Evolutionary conservation across 2,888 invertebrate species (phyloP), one percentile per base, ranked within the genome.

Genomic region (Agrotis clavis): DNA sequence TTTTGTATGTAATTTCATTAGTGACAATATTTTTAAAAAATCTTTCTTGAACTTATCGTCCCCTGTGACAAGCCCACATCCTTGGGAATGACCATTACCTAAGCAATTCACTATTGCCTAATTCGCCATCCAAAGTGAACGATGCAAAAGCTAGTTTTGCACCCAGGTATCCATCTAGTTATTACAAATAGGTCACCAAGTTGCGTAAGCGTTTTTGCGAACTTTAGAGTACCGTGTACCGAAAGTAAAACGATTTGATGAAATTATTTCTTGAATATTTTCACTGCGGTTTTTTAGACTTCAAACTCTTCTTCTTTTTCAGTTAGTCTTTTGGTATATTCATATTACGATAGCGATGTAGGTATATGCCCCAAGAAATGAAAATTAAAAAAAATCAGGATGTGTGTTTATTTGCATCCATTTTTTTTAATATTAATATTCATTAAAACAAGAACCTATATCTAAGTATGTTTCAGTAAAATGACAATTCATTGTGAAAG

Each of bases 91-190:
- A 51, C 13, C 1, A 18, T 75, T 76, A 53, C 51, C 3, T 64
- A 54, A 41, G 53, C 25, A 63, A 48, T 47, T 25, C 25, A 18
- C 53, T 47, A 45, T 79, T 78, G 67, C 79, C 19, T 68, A 66
- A 78, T 73, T 48, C 30, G 21, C 13, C 25, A 63, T 35, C 30
- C 14, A 67, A 70, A 71, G 48, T 56, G 51, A 64, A 41, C 25
- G 41, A 70, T 51, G 51, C 30, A 41, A 71, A 77, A 77, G 54
- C 66, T 67, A 45, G 61, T 61, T 80, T 64, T 59, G 61, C 16
- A n/a, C 35, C 54, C 45, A 82, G 67, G 45, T 73, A 79, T 4
- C 18, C 51, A 79, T 78, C 79, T 78, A 68, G 62, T 41, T 64
- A 25, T 77, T 76, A 56, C 66, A 67, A 51, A 66, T 53, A 51